Base-by-base conservation (phyloP, 2,888 invertebrate genomes). In the Pseudococcus jackbeardsleyi region DNA sequence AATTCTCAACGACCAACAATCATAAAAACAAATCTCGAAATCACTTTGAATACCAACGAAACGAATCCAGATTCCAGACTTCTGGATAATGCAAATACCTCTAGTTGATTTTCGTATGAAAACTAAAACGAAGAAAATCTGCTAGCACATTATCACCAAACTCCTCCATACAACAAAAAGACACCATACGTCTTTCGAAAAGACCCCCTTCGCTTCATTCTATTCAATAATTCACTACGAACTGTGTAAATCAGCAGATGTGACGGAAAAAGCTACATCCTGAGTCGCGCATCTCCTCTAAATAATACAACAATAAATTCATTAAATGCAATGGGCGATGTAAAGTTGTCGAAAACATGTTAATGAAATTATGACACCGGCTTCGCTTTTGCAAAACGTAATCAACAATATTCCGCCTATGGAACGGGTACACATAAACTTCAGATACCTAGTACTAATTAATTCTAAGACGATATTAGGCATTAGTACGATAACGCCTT, bases 401-500 rank as follows among this genome's bases (percentile, higher is more conserved):
- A 42, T 79, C 79, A 79, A 79, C 79, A 42, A 79, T 79, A 79
- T 79, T 72, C 17, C 79, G 79, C n/a, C 19, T 26, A 72, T 33
- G 42, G 46, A 39, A 42, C n/a, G 39, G n/a, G 42, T 22, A 22
- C 7, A 33, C 39, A 26, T 17, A 33, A 39, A 42, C 46, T 79
- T 79, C n/a, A 46, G 19, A 79, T 79, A 42, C 26, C 26, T 33
- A 33, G 79, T 42, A 79, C 79, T 79, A 79, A 79, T 79, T 79
- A 42, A 79, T 79, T 79, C 79, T 46, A 0, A 79, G 46, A 79
- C 79, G 42, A 79, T 42, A 33, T 33, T 33, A 79, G 79, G 79
- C 46, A 79, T 79, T 79, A 79, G 79, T 79, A 79, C 68, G 42
- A 79, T 79, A 79, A 79, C 79, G 42, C 79, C 79, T 79, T 79